Conservation (phyloP, 1,140 invertebrate species). For the Aphaenogaster rudis region DNA sequence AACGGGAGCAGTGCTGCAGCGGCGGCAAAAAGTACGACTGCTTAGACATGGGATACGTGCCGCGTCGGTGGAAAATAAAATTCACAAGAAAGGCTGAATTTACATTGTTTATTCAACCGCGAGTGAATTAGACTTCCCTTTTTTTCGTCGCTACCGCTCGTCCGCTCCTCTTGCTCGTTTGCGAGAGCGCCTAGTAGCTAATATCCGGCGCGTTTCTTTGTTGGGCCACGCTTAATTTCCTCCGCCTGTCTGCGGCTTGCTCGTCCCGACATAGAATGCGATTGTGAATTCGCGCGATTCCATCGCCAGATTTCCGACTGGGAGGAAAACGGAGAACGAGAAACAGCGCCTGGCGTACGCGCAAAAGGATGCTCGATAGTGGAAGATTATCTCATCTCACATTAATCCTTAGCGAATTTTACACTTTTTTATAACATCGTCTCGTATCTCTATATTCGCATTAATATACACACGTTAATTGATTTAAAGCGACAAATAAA, state of each 20-base stretch:
- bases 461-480: not conserved
- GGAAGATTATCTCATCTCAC: not conserved
- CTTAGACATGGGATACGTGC: conserved; percentile 26
- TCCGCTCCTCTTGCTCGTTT: conserved; percentile 8
- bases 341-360: not conserved
- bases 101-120: conserved; percentile 57
- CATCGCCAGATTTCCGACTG: conserved; percentile 20
- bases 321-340: not conserved
- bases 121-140: conserved; percentile 46
- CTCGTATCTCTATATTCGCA: not conserved
- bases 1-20: conserved; percentile 1
- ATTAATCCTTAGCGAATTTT: conserved; percentile 14
- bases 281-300: conserved; percentile 35
- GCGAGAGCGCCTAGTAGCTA: conserved; percentile 46
- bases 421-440: not conserved
- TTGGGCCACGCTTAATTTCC: conserved; percentile 57
- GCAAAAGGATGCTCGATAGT: not conserved
- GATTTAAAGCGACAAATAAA: not conserved
- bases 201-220: conserved; percentile 63
- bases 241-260: conserved; percentile 46
- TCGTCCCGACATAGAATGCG: conserved; percentile 24
- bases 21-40: conserved; percentile 43
- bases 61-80: conserved; percentile 48
- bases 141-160: not conserved
- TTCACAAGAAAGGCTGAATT: conserved; percentile 49